Conservation (phyloP, 1,140 invertebrate species). For the Drosophila persimilis region DNA sequence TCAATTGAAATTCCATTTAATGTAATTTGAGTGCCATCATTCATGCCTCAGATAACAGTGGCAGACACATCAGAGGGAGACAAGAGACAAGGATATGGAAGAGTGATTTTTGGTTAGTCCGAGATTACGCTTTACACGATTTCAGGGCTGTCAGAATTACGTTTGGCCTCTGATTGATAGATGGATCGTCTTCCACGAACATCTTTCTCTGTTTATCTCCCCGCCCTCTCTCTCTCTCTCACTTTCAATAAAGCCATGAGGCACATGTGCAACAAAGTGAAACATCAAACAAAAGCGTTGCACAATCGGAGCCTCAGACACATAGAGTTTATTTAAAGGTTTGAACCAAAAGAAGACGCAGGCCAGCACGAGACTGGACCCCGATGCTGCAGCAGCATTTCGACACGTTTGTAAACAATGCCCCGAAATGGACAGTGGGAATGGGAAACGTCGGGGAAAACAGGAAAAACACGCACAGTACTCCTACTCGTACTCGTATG, state of each 20-base stretch:
- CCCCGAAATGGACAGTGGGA: conserved; percentile 26
- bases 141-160: conserved; percentile 74
- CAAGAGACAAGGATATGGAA: background rate
- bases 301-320: conserved; percentile 29
- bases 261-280: conserved; percentile 23
- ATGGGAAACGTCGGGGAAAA: conserved; percentile 16
- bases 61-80: background rate
- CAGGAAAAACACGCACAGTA: conserved; percentile 38
- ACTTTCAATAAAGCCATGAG: conserved; percentile 34
- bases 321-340: conserved; percentile 62
- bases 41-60: conserved; percentile 58
- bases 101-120: conserved; percentile 55
- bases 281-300: conserved; percentile 55
- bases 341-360: conserved; percentile 53
- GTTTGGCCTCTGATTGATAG: conserved; percentile 69
- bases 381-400: conserved; percentile 44
- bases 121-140: conserved; percentile 72
- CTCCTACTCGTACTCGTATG: conserved; percentile 6
- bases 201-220: conserved; percentile 1
- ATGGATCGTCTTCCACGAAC: conserved; percentile 52
- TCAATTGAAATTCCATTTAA: conserved; percentile 79
- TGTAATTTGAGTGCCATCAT: conserved; percentile 80
- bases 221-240: conserved; percentile 1
- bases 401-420: conserved; percentile 58
- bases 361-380: conserved; percentile 37